Conservation (phyloP, 2,797 vertebrate genomes). For the Octomys mimax region DNA sequence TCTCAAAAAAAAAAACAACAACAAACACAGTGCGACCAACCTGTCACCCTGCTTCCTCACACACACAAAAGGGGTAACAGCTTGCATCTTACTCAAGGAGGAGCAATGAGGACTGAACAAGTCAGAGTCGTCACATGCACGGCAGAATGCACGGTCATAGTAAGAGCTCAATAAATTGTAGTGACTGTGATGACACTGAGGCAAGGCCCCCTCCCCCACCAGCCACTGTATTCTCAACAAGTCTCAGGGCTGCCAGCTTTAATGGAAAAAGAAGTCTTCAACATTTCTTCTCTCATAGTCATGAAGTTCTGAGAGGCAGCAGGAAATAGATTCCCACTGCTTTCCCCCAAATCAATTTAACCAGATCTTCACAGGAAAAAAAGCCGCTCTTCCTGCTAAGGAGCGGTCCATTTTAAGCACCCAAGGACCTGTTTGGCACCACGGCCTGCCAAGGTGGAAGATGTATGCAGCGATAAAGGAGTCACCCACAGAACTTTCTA, state of each 20-base stretch:
- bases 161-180: constrained; percentile 43
- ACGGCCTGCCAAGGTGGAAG: constrained; percentile 85
- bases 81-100: not conserved
- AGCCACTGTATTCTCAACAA: constrained; percentile 64
- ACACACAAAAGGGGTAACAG: not conserved
- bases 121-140: not conserved
- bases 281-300: constrained; percentile 68
- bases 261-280: constrained; percentile 64
- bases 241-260: constrained; percentile 17
- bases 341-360: constrained; percentile 72
- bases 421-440: constrained; percentile 85
- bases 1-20: not conserved
- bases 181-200: not conserved
- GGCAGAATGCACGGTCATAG: constrained; percentile 34
- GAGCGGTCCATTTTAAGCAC: constrained; percentile 71
- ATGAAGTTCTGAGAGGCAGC: constrained; percentile 57
- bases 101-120: not conserved
- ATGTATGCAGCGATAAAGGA: constrained; percentile 83
- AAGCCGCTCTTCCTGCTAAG: constrained; percentile 60
- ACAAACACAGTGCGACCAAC: not conserved
- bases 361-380: constrained; percentile 58
- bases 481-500: constrained; percentile 88
- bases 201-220: not conserved
- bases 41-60: not conserved
- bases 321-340: constrained; percentile 70